Base-by-base conservation (phyloP, 2,797 vertebrate genomes). In the Micromesistius poutassou region DNA sequence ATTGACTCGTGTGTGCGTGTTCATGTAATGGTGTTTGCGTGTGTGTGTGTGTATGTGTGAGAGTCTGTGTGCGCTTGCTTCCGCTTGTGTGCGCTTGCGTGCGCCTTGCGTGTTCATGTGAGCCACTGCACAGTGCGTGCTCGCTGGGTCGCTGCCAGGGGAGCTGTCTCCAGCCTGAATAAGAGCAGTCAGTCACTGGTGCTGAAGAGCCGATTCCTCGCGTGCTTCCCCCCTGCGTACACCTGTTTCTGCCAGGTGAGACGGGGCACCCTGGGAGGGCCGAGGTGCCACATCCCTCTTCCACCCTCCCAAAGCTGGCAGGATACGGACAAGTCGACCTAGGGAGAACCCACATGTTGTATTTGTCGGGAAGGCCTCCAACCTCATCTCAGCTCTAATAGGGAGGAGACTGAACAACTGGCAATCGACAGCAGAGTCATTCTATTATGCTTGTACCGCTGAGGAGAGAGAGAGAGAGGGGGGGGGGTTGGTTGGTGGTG, bases 131-230 rank as follows among this genome's bases (percentile, higher is more conserved):
- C 89, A 91, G 88, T 92, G 87, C 88, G 85, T 84, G 82, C 86
- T 90, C 87, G 12, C 75, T 76, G 22, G 78, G 84, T 87, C 87
- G 92, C 89, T 85, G 86, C 89, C 82, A 84, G 88, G 90, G 90
- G 87, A 89, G 87, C 89, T 90, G 89, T 92, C 89, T 87, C 82
- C 88, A 82, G 89, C 88, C 85, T 89, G 91, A 91, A 91, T 92
- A 90, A 90, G 90, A 86, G 89, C 87, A 91, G 90, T 92, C 93
- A 92, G 91, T 94, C 91, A 93, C 81, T 66, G 81, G 88, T 89
- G 89, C 93, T 94, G 92, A 90, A 90, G 88, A 90, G 90, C 89
- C 89, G 91, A 92, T 94, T 93, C 89, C 93, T 93, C 91, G 92
- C 84, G 84, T 85, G 83, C 87, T 86, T 89, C 80, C 89, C 89